phyloP scores from a whole-genome alignment of 2,797 vertebrate species.

The Carapus acus region DNA sequence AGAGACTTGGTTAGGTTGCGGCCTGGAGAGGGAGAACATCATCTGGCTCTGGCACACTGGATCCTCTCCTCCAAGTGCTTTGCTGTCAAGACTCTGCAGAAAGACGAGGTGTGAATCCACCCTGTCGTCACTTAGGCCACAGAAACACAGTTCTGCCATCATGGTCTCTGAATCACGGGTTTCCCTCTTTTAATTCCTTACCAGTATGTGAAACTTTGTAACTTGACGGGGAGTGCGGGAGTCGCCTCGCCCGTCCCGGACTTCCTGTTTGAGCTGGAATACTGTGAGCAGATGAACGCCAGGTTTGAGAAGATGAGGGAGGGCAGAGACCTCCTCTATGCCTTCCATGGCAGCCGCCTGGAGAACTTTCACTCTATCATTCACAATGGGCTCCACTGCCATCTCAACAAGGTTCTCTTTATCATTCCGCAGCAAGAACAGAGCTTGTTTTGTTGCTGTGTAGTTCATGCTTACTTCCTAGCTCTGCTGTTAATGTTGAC shows the following conservation, averaged over 20 bases:
- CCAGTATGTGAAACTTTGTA: conserved; percentile 85
- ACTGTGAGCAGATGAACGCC: conserved; percentile 82
- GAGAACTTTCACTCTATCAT: conserved; percentile 99
- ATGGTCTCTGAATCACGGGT: background rate
- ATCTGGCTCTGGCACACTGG: conserved; percentile 86
- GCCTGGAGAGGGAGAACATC: conserved; percentile 69
- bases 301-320: conserved; percentile 85
- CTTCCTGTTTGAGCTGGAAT: conserved; percentile 91
- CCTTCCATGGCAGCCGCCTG: conserved; percentile 93
- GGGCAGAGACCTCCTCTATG: conserved; percentile 86
- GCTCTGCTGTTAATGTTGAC: fast-evolving
- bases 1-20: conserved; percentile 79
- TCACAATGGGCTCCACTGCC: conserved; percentile 94
- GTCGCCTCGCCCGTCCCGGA: conserved; percentile 78
- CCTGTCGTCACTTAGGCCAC: background rate
- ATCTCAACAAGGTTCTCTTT: conserved; percentile 79
- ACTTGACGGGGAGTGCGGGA: conserved; percentile 76
- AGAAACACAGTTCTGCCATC: background rate
- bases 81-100: conserved; percentile 82
- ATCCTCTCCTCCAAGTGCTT: conserved; percentile 89
- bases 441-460: too few species aligned
- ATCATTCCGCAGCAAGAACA: too few species aligned
- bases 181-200: conserved; percentile 7
- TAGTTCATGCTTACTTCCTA: too few species aligned
- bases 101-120: conserved; percentile 76